Evolutionary conservation across 2,113 vertebrate species (phyloP).

Genomic region (Terrapene triunguis): DNA sequence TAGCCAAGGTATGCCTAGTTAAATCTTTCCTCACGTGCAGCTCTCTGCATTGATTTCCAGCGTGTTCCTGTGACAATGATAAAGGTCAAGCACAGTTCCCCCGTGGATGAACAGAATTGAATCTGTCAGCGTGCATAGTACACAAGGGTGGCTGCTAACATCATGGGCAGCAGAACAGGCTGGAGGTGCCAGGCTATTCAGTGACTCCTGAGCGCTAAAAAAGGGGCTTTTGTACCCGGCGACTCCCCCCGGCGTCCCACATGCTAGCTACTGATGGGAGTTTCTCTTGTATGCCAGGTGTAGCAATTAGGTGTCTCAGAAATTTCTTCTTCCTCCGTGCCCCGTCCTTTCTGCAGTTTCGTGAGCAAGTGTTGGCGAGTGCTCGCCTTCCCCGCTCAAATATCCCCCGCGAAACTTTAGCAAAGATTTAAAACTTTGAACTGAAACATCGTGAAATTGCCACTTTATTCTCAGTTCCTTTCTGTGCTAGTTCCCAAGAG

Average conservation of each 20-base stretch:
- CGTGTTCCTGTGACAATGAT: background rate
- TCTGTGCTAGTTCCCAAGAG: background rate
- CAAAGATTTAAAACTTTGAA: background rate
- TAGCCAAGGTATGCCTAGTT: background rate
- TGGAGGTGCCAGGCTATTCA: background rate
- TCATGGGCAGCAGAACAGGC: too few species aligned
- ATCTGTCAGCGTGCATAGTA: background rate
- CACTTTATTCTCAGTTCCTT: background rate
- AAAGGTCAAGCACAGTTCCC: background rate
- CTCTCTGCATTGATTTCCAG: background rate
- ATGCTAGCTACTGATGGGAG: background rate
- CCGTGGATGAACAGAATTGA: background rate
- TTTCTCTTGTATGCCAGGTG: background rate
- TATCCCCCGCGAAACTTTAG: too few species aligned
- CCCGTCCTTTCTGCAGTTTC: background rate
- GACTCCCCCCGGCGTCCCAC: background rate
- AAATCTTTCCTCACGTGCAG: background rate
- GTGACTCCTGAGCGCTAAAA: background rate
- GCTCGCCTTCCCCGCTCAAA: background rate
- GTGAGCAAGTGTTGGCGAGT: background rate
- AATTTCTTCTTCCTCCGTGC: background rate
- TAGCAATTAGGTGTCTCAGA: background rate
- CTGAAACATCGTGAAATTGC: background rate
- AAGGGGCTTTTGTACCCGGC: background rate
- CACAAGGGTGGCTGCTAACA: background rate